A percentile compares a stretch with the other conserved stretches of the same genome.
phyloP scores from a whole-genome alignment of 2,113 vertebrate species.

The Vanacampus margaritifer region DNA sequence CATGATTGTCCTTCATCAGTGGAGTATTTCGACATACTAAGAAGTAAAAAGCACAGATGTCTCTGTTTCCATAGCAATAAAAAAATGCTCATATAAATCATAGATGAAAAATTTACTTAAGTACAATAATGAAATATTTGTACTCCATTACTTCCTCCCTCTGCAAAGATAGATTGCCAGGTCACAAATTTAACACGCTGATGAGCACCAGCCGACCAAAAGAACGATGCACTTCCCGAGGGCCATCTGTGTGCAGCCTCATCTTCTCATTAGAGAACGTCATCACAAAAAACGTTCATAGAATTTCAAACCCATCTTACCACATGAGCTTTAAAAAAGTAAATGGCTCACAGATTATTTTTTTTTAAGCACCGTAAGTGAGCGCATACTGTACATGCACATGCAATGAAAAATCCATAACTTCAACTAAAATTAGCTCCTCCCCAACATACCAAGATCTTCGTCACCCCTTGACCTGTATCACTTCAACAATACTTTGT shows the following conservation, averaged over 20 bases:
- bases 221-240: constrained; percentile 17
- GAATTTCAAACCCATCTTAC: not conserved
- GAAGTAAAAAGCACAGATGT: too few species aligned
- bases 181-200: constrained; percentile 53
- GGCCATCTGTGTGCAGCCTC: constrained; percentile 35
- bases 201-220: constrained; percentile 29
- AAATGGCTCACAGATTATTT: not conserved
- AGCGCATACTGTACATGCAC: not conserved
- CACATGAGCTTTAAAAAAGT: not conserved
- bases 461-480: too few species aligned
- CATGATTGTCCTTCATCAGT: too few species aligned
- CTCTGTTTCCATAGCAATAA: too few species aligned
- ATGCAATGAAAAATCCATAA: not conserved
- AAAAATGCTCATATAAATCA: too few species aligned
- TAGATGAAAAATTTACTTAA: too few species aligned
- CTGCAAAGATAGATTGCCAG: constrained; percentile 56
- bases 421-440: not conserved
- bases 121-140: too few species aligned
- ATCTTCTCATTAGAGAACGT: constrained; percentile 30
- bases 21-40: too few species aligned
- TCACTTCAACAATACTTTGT: too few species aligned
- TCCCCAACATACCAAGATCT: too few species aligned
- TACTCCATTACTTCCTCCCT: constrained; percentile 3
- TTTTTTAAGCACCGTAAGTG: not conserved
- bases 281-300: constrained; percentile 15